Evolutionary conservation across 2,888 invertebrate species (phyloP), one percentile per base, ranked within the genome.

Genomic region (Isoperla grammatica): DNA sequence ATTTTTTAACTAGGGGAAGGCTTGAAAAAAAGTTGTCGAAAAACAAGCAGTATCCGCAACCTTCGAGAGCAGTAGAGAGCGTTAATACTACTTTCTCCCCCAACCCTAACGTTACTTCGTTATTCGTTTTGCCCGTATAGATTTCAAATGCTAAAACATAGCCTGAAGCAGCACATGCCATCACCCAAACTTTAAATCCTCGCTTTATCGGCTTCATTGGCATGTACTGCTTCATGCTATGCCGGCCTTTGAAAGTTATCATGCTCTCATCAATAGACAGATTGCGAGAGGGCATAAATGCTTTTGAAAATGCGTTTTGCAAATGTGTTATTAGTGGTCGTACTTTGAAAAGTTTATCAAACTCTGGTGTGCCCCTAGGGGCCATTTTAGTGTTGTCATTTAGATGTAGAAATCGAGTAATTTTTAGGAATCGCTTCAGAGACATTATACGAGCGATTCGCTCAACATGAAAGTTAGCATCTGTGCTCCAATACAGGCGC

Each of bases 81-180:
- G 68, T 65, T 39, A 66, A 56, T 45, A 70, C 66, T 11, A 68
- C 67, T 64, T 65, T 63, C 63, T 68, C 68, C 40, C 68, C 70
- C 54, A 68, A 59, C 42, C 15, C 15, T 6, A 40, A 15, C 11
- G 13, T 15, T 12, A 15, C 15, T 13, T 15, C 42, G 11, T 40
- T 15, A 13, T 40, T 15, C 5, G 42, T 13, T 40, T 40, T 40
- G 63, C 56, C 48, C 56, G 55, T 6, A 53, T 6, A 29, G 8
- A 6, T 8, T 29, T 8, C 4, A 29, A 29, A 29, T 4, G 29
- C 29, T 29, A 8, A 4, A 29, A 29, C 29, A 29, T 29, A 29
- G 29, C 29, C 29, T 29, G 29, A 29, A 29, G 29, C 29, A 29
- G 29, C 29, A 29, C 29, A 29, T 29, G 29, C 29, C 4, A 29